Evolutionary conservation across 2,113 vertebrate genomes (phyloP), one percentile per base, ranked within the genome.

Genomic region (Centrocercus urophasianus): DNA sequence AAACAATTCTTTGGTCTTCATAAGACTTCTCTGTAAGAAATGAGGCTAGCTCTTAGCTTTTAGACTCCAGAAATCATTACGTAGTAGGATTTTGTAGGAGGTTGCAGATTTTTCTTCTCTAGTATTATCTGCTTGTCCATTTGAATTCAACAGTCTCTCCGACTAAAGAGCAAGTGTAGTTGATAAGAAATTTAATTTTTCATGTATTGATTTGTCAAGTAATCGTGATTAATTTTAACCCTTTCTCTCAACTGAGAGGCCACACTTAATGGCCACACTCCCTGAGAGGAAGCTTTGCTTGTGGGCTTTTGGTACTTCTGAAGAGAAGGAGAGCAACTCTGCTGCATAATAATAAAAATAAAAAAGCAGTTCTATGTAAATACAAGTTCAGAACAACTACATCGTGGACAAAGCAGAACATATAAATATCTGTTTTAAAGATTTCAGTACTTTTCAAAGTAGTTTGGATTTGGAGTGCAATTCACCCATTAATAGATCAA

Each of bases 401-500:
- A 27, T 87, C 2, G 65, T 22, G 90, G 86, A 22, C 81, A 64
- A 83, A 69, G 10, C 10, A 7, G 38, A 74, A 83, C 72, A 32
- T 32, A 5, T 34, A 48, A 87, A 70, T 17, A 38, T 54, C 8
- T 11, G 5, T 66, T 85, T 81, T 83, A 67, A 84, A 85, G 48
- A 60, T 60, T 64, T 50, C 43, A 24, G 12, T 89, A 3, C 38
- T 76, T 95, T 94, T 93, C 32, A 88, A 66, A 47, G 50, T 80
- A 48, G 78, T 83, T 66, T 83, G 43, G 43, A 77, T 88, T 93
- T 90, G 83, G 56, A 83, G 56, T 63, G 77, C 11, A 63, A 30
- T 91, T 95, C 91, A 48, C 48, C 59, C 19, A 48, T 91, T 93
- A 94, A 79, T 52, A 83, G 78, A 91, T 94, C 63, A 91, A 92